phyloP scores from a whole-genome alignment of 2,113 vertebrate species.

The Macroglossus sobrinus region DNA sequence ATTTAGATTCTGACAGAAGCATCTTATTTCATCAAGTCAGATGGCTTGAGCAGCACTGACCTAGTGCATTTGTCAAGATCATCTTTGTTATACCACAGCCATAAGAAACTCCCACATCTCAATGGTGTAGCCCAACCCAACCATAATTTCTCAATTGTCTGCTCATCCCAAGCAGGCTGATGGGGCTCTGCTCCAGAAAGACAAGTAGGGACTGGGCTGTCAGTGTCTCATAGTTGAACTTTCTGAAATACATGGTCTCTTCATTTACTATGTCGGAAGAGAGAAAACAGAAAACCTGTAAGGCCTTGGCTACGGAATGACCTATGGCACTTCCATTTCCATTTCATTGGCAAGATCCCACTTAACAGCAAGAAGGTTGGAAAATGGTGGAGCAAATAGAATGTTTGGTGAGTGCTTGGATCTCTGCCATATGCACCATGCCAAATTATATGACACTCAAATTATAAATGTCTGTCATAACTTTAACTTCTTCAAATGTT shows the following conservation, averaged over 20 bases:
- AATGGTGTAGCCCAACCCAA: neutral
- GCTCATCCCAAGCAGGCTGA: neutral
- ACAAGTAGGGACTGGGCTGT: neutral
- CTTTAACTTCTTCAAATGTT: neutral
- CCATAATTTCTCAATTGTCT: neutral
- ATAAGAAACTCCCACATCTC: neutral
- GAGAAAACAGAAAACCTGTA: neutral
- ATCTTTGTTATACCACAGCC: neutral
- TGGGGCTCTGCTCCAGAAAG: neutral
- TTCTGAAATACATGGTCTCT: neutral
- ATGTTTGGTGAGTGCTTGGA: neutral
- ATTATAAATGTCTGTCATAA: neutral
- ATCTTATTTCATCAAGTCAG: neutral
- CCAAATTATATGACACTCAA: neutral
- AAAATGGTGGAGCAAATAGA: neutral
- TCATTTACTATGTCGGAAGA: neutral
- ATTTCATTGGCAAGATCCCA: neutral
- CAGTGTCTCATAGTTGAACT: neutral
- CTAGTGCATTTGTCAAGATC: neutral
- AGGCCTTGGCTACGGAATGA: neutral
- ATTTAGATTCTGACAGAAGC: neutral
- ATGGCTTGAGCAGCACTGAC: neutral
- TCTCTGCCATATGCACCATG: neutral
- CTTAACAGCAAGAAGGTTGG: neutral
- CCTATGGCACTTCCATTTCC: neutral